Conservation (phyloP, 2,888 invertebrate species). For the Chrysopilus asiliformis region DNA sequence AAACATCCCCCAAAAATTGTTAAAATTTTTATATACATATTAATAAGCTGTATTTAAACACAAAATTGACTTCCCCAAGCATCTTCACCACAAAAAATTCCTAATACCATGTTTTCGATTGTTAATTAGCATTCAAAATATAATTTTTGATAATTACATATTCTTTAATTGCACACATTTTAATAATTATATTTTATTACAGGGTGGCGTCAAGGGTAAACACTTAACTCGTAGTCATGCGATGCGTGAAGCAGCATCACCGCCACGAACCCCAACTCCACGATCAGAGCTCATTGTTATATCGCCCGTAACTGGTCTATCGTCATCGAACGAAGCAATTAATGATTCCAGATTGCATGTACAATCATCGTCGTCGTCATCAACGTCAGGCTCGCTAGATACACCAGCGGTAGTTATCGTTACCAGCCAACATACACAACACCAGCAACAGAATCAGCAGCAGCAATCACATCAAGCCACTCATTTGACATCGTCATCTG, state of each 20-base stretch:
- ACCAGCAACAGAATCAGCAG: conserved; percentile 19
- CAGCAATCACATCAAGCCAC: conserved; percentile 16
- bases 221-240: conserved; percentile 80
- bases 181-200: conserved; percentile 19
- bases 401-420: conserved; percentile 31
- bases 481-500: conserved; percentile 1
- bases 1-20: too few relatives aligned
- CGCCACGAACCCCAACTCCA: conserved; percentile 44
- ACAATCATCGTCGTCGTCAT: conserved; percentile 22
- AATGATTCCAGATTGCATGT: conserved; percentile 25
- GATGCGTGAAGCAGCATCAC: conserved; percentile 69
- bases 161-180: neutral
- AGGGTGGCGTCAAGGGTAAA: conserved; percentile 63
- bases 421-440: conserved; percentile 27
- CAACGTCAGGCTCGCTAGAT: conserved; percentile 25
- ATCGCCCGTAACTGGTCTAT: conserved; percentile 16
- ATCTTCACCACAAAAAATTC: conserved; percentile 1
- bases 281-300: conserved; percentile 20
- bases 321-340: conserved; percentile 15
- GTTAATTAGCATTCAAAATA: too few relatives aligned
- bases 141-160: too few relatives aligned
- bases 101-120: too few relatives aligned
- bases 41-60: too few relatives aligned
- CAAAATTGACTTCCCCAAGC: conserved; percentile 2
- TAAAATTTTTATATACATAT: too few relatives aligned